A percentile compares a stretch with the other conserved stretches of the same genome.
phyloP scores from a whole-genome alignment of 2,797 vertebrate genomes.

The Jordanella pulchra region DNA sequence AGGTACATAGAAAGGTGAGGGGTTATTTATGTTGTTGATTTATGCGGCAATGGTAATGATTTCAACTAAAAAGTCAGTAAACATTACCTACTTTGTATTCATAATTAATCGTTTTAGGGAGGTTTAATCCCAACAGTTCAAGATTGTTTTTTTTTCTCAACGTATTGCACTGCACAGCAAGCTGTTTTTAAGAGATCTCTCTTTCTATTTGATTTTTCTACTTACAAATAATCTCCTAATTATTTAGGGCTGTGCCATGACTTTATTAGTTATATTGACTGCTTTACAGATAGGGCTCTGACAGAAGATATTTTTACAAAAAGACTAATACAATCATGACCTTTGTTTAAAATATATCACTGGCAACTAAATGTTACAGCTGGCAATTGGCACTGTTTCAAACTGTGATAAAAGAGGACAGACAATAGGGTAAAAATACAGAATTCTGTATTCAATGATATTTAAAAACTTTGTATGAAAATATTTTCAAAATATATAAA shows the following conservation, averaged over 20 bases:
- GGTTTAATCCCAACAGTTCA: conserved; percentile 22
- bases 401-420: too few relatives aligned
- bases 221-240: not conserved
- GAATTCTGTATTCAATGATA: too few relatives aligned
- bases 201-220: not conserved
- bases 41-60: conserved; percentile 63
- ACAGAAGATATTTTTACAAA: too few relatives aligned
- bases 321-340: too few relatives aligned
- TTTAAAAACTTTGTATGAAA: too few relatives aligned
- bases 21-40: conserved; percentile 63
- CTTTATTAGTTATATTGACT: not conserved
- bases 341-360: too few relatives aligned
- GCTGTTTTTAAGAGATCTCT: conserved; percentile 12
- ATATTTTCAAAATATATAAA: too few relatives aligned
- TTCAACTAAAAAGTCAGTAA: conserved; percentile 46
- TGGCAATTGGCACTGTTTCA: too few relatives aligned
- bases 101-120: conserved; percentile 53
- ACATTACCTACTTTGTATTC: conserved; percentile 49
- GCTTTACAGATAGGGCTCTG: not conserved
- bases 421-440: too few relatives aligned
- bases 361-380: too few relatives aligned
- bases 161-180: not conserved
- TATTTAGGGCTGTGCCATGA: not conserved
- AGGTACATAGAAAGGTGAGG: not conserved
- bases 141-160: conserved; percentile 12